A percentile compares a stretch with the other conserved stretches of the same genome.
These are phyloP conservation scores for Sebastes matsubarae DNA, from an alignment of 2,797 vertebrate species.

Conservation along the genomic window DNA sequence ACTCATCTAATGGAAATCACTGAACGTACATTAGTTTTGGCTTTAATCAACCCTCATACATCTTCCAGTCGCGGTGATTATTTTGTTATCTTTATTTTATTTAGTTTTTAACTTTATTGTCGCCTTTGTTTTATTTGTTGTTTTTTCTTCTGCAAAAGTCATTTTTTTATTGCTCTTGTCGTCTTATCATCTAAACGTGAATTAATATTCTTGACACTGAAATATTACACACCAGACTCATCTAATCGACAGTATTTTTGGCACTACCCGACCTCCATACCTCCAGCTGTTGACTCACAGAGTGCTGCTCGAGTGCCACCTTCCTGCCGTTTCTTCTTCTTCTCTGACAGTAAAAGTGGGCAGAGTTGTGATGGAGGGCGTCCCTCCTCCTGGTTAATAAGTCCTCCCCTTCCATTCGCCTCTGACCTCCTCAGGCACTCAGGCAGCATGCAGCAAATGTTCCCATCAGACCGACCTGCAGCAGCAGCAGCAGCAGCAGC, in stretches of 20 bases:
- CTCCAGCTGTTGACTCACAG: neutral
- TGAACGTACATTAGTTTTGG: neutral
- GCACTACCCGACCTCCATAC: neutral
- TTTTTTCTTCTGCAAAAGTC: neutral
- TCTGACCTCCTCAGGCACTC: neutral
- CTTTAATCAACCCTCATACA: neutral
- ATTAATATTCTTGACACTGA: neutral
- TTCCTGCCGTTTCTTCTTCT: conserved; percentile 57
- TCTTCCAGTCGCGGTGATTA: neutral
- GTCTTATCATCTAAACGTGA: neutral
- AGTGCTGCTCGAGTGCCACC: conserved; percentile 77
- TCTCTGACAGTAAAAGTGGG: neutral
- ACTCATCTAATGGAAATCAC: neutral
- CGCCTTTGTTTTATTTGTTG: neutral
- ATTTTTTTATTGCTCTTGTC: neutral
- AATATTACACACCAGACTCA: neutral
- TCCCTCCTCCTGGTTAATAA: neutral
- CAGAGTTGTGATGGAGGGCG: too few relatives aligned
- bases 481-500: conserved; percentile 23
- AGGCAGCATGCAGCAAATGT: conserved; percentile 72
- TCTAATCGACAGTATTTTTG: neutral
- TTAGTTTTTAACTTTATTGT: too few relatives aligned
- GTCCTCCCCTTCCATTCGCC: neutral
- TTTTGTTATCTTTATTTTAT: neutral
- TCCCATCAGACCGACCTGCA: conserved; percentile 73